phyloP scores from a whole-genome alignment of 2,113 vertebrate species.

The Platysternon megacephalum region DNA sequence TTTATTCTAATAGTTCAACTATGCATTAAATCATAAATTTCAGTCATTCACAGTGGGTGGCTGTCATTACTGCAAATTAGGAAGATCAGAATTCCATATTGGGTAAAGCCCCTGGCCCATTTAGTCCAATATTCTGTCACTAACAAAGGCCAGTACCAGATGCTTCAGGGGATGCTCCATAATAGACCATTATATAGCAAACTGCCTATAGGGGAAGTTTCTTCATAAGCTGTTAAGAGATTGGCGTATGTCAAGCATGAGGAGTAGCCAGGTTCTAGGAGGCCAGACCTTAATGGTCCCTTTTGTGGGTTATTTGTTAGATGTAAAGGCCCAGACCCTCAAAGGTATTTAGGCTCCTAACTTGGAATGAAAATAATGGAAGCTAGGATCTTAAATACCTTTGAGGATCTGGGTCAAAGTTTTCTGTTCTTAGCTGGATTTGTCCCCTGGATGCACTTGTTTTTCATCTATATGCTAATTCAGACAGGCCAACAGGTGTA shows the following conservation, averaged over 20 bases:
- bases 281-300: neutral
- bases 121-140: neutral
- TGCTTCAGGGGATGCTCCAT: neutral
- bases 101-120: fast-evolving
- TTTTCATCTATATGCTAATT: conserved; percentile 24
- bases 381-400: neutral
- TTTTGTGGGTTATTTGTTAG: neutral
- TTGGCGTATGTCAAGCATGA: neutral
- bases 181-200: neutral
- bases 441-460: neutral
- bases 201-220: neutral
- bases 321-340: neutral
- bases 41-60: neutral
- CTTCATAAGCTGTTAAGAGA: neutral
- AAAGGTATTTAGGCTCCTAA: too few relatives aligned
- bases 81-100: neutral
- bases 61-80: neutral
- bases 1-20: neutral
- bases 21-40: neutral
- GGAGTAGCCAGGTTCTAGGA: neutral
- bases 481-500: neutral
- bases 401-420: neutral
- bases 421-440: neutral
- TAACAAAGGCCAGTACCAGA: neutral
- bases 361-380: too few relatives aligned